Percentiles rank a stretch among this genome's conserved stretches.
These are phyloP conservation scores for Platycercus adscitus DNA, from an alignment of 2,113 vertebrate genomes.

Conservation along the genomic window DNA sequence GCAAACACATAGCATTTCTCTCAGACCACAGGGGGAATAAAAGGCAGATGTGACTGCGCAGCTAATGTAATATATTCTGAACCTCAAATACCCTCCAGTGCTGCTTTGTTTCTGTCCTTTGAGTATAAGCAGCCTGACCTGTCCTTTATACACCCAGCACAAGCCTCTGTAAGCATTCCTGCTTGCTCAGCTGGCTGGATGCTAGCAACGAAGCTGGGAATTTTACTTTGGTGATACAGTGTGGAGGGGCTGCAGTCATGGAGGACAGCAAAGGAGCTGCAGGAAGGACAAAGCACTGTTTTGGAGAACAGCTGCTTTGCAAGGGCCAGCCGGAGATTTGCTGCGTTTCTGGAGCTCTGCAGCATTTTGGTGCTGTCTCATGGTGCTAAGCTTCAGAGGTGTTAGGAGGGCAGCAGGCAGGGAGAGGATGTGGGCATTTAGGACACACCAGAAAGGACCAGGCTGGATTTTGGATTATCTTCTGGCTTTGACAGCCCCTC, in stretches of 20 bases:
- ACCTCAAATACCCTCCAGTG: background rate
- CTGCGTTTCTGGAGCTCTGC: background rate
- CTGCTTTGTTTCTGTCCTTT: background rate
- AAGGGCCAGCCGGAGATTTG: background rate
- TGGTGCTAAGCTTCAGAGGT: background rate
- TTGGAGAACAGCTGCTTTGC: background rate
- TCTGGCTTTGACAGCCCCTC: background rate
- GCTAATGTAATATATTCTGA: background rate
- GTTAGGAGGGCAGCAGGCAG: background rate
- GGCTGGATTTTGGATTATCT: background rate
- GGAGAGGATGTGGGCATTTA: background rate
- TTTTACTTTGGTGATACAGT: background rate
- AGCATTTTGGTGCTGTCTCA: background rate
- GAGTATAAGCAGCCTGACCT: background rate
- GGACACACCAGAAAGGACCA: background rate
- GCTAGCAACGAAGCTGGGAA: background rate
- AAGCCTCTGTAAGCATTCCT: background rate
- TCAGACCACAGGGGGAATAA: background rate
- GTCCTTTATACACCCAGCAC: background rate
- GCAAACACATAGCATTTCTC: background rate
- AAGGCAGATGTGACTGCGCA: background rate
- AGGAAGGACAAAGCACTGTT: rapidly evolving
- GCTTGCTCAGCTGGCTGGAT: background rate
- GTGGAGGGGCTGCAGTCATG: background rate
- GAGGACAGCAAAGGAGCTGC: background rate